Evolutionary conservation across 1,140 invertebrate species (phyloP), one percentile per base, ranked within the genome.

Genomic region (Colletes latitarsis): DNA sequence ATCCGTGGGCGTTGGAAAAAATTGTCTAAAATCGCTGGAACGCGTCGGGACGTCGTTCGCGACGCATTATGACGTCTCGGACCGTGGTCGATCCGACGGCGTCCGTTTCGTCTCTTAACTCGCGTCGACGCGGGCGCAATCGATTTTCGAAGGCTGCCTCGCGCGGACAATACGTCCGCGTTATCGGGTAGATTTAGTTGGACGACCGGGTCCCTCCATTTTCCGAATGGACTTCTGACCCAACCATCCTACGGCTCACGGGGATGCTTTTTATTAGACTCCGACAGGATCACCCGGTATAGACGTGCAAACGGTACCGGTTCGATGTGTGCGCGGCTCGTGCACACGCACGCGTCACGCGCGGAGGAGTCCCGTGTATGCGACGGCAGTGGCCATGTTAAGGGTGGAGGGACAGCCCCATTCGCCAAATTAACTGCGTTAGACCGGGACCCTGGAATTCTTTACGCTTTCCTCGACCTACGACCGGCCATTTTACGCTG

Each of bases 221-320:
- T 93, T 92, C 91, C 92, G 91, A 93, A 93, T 93, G 92, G 92
- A 93, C 92, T 93, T 93, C 90, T 93, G 92, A 93, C 92, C 92
- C 92, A 84, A 85, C 89, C 81, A 79, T 85, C 79, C 82, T 58
- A 85, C 72, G 85, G 69, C 88, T 87, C 88, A 86, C 88, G 85
- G 87, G 89, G 91, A 91, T 93, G 91, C 92, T 93, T 93, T 93
- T 93, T 93, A 93, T 93, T 93, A 93, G 92, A 90, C 90, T 92
- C 90, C 82, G 69, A 72, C 82, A 90, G 90, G 89, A 92, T 92
- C 92, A 90, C 87, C 88, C 88, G 82, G 83, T 90, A 88, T 73
- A 84, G 8, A 17, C 57, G 55, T 75, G 70, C 60, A 67, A 60
- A 49, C 64, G 63, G 14, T 0, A 3, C 21, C 9, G 8, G 49